phyloP scores from a whole-genome alignment of 2,797 vertebrate species.

The Knipowitschia caucasica region DNA sequence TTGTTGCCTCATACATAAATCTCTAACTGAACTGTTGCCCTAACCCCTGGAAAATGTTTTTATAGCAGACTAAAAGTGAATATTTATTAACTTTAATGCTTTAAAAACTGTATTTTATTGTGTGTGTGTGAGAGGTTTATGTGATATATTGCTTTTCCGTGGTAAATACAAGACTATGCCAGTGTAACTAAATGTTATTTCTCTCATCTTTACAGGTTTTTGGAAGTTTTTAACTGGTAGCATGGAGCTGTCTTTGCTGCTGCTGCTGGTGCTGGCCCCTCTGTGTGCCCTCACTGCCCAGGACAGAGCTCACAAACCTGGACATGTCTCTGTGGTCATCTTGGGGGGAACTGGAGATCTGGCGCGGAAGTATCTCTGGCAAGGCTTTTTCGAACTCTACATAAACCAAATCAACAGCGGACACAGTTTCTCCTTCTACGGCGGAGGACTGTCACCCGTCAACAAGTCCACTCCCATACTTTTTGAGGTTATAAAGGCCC shows the following conservation, averaged over 20 bases:
- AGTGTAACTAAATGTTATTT: neutral
- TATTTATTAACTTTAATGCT: too few species aligned
- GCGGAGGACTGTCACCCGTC: conserved; percentile 71
- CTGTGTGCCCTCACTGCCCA: conserved; percentile 51
- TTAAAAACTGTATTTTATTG: too few species aligned
- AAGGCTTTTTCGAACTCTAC: conserved; percentile 91
- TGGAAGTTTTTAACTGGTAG: conserved; percentile 38
- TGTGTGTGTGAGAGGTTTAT: too few species aligned
- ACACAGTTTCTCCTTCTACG: conserved; percentile 89
- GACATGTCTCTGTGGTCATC: conserved; percentile 86
- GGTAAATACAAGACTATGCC: too few species aligned
- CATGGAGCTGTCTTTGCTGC: conserved; percentile 63
- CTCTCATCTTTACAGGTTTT: conserved; percentile 33
- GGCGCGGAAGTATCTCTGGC: conserved; percentile 95
- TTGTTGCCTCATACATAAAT: too few species aligned
- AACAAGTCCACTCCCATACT: conserved; percentile 74
- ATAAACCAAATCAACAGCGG: conserved; percentile 77
- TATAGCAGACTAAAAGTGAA: too few species aligned
- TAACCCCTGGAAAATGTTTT: too few species aligned
- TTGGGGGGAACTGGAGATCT: conserved; percentile 91
- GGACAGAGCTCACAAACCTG: conserved; percentile 58
- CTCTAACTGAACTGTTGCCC: too few species aligned
- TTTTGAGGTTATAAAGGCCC: conserved; percentile 81
- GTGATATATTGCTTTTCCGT: too few species aligned
- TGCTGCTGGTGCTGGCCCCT: conserved; percentile 55